phyloP scores from a whole-genome alignment of 2,888 invertebrate species.

The Acanthosoma haemorrhoidale region DNA sequence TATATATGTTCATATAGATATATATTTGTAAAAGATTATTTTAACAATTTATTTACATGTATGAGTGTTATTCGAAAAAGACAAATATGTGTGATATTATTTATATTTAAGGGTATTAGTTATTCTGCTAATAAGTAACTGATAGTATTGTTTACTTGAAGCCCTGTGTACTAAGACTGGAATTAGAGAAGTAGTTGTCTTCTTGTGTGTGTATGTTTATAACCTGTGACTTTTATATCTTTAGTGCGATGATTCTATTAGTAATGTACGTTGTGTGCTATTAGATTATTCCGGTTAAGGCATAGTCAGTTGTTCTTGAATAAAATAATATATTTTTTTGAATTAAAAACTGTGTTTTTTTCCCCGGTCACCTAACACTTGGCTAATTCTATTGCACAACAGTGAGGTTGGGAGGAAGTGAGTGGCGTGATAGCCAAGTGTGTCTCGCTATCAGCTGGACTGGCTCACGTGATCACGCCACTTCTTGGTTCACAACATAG shows the following conservation, averaged over 20 bases:
- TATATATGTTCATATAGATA: neutral
- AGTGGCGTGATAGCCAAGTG: too few species aligned
- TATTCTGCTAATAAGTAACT: neutral
- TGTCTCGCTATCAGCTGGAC: too few species aligned
- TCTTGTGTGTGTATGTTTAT: too few species aligned
- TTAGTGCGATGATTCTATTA: neutral
- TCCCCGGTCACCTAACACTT: too few species aligned
- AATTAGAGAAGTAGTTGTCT: neutral
- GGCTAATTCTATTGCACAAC: too few species aligned
- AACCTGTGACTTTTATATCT: neutral
- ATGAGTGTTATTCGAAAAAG: neutral
- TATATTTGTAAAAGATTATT: neutral
- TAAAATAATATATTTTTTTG: neutral
- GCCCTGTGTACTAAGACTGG: neutral
- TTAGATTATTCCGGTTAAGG: neutral
- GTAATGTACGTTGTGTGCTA: neutral
- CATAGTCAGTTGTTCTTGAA: neutral
- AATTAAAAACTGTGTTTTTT: neutral
- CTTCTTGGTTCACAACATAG: too few species aligned
- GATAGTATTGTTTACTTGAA: neutral
- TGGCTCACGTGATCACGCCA: too few species aligned
- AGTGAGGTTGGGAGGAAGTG: too few species aligned
- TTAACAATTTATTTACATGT: neutral
- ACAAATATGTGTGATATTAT: constrained; percentile 7
- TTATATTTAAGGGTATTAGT: neutral